These are phyloP conservation scores for Drosophila funebris DNA, from an alignment of 1,140 invertebrate species.

Conservation along the genomic window DNA sequence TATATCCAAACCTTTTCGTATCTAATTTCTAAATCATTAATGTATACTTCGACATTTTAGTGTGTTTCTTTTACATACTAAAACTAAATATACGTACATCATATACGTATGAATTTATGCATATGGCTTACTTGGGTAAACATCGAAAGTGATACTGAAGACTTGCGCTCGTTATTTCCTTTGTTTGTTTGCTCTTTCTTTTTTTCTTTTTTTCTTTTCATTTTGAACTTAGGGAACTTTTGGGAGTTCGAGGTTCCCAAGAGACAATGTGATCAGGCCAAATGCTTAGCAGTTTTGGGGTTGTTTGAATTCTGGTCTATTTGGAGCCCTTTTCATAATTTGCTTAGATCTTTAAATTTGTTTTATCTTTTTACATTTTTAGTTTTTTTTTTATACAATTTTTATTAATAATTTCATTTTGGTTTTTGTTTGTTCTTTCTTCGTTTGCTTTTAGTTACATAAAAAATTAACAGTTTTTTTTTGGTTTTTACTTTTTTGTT, in stretches of 20 bases:
- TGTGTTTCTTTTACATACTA: slow-evolving; percentile 64
- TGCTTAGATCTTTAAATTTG: slow-evolving; percentile 69
- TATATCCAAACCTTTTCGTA: slow-evolving; percentile 69
- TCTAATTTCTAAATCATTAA: slow-evolving; percentile 70
- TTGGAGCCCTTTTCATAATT: slow-evolving; percentile 87
- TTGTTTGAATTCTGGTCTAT: slow-evolving; percentile 86
- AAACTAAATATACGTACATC: slow-evolving; percentile 68
- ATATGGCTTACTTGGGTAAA: slow-evolving; percentile 66
- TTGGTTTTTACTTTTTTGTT: slow-evolving; percentile 86
- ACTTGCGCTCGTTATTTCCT: slow-evolving; percentile 49
- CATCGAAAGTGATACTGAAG: slow-evolving; percentile 41
- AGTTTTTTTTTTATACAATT: slow-evolving; percentile 85
- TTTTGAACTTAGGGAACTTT: slow-evolving; percentile 64
- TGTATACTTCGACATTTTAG: slow-evolving; percentile 46
- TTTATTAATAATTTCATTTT: slow-evolving; percentile 83
- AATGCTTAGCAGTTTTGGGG: slow-evolving; percentile 58
- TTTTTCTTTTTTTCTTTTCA: background rate
- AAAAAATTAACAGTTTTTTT: slow-evolving; percentile 90
- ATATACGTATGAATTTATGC: slow-evolving; percentile 29
- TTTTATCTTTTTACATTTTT: slow-evolving; percentile 75
- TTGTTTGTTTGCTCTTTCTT: too few relatives aligned
- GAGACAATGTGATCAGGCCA: slow-evolving; percentile 86
- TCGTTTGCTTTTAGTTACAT: slow-evolving; percentile 87
- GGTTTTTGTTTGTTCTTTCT: slow-evolving; percentile 55
- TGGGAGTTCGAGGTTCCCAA: background rate